Evolutionary conservation across 2,888 invertebrate species (phyloP).

Genomic region (Noctua janthina): DNA sequence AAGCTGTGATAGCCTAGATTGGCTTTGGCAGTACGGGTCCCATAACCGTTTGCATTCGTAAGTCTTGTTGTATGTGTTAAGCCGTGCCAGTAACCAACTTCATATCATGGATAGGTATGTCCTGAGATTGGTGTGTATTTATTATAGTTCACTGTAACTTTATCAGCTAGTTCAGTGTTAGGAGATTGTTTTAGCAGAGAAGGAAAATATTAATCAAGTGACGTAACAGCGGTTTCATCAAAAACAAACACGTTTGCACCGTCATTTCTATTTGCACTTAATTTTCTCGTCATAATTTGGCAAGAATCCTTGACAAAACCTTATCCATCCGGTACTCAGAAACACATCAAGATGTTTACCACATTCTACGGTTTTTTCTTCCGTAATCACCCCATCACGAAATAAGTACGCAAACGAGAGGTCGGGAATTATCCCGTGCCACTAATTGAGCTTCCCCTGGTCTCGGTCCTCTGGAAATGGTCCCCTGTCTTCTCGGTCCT

Average conservation of each 20-base stretch:
- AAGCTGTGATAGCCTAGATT: slow-evolving; percentile 63
- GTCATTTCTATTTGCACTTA: background rate
- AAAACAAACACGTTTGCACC: background rate
- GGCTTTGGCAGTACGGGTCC: slow-evolving; percentile 58
- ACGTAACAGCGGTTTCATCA: background rate
- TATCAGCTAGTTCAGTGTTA: background rate
- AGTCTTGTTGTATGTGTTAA: slow-evolving; percentile 45
- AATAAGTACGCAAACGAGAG: slow-evolving; percentile 70
- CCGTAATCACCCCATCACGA: slow-evolving; percentile 55
- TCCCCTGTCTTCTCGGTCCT: slow-evolving; percentile 54
- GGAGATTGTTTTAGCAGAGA: background rate
- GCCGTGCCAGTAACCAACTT: slow-evolving; percentile 53
- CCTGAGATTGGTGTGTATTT: slow-evolving; percentile 30
- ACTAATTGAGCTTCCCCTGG: slow-evolving; percentile 70
- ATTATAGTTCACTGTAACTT: background rate
- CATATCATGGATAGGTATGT: slow-evolving; percentile 27
- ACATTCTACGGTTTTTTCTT: slow-evolving; percentile 57
- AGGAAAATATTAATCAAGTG: background rate
- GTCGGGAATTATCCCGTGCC: slow-evolving; percentile 67
- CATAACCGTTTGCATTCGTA: slow-evolving; percentile 67
- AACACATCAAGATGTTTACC: slow-evolving; percentile 62
- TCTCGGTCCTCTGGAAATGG: slow-evolving; percentile 34
- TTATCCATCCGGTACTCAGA: slow-evolving; percentile 33
- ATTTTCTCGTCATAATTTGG: background rate
- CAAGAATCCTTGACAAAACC: slow-evolving; percentile 1